These are phyloP conservation scores for Saiga tatarica DNA, from an alignment of 2,113 vertebrate species.

Conservation along the genomic window DNA sequence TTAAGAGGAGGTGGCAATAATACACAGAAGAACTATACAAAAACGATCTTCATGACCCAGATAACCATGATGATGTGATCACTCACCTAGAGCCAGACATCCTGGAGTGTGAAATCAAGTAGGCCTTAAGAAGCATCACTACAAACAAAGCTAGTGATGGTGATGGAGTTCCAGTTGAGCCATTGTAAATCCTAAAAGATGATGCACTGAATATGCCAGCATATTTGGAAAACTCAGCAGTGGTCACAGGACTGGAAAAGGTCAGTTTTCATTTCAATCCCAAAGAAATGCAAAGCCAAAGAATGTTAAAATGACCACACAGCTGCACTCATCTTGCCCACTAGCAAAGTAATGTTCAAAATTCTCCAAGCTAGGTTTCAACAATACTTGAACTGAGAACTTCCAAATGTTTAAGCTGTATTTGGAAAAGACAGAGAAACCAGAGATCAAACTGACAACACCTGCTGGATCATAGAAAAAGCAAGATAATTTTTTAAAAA, in stretches of 20 bases:
- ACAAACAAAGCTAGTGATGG: background rate
- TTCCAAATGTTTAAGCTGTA: background rate
- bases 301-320: background rate
- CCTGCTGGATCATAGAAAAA: background rate
- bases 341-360: background rate
- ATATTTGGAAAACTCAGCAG: background rate
- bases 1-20: background rate
- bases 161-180: background rate
- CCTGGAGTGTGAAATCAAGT: background rate
- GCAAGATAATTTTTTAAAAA: background rate
- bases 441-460: background rate
- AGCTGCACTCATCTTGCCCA: rapidly evolving
- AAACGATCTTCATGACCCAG: background rate
- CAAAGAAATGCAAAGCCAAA: background rate
- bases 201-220: background rate
- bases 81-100: background rate
- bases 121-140: background rate
- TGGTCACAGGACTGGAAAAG: background rate
- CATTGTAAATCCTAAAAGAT: background rate
- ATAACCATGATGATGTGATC: background rate
- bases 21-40: background rate
- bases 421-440: background rate
- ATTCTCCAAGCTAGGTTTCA: background rate
- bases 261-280: background rate
- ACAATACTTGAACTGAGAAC: background rate